Evolutionary conservation across 37 sponge, comb jelly and placozoan genomes (phyloP), one percentile per base, ranked within the genome.

Genomic region (Agelas oroides): DNA sequence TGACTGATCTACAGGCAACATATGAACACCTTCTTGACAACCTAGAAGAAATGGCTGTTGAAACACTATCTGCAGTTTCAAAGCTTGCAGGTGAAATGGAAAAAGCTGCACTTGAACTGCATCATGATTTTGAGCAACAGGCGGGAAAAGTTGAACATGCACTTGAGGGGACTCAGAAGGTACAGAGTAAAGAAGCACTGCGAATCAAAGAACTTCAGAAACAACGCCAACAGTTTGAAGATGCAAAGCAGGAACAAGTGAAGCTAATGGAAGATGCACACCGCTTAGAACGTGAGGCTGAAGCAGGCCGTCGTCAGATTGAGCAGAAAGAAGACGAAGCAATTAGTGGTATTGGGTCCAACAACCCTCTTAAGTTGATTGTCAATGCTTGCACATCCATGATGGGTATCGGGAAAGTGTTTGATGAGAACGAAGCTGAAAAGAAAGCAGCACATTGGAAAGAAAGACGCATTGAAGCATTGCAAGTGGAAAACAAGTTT

Each of bases 31-130:
- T 91, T 2, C 72, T 91, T 2, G 77, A 75, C 60, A 54, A 54
- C 27, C 56, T 85, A 1, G 91, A 91, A 28, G 86, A 91, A 0
- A 59, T 85, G 81, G 91, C 91, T 41, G 30, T 80, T 25, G 86
- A 91, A 0, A 86, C 76, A 13, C 36, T 91, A n/a, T 39, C 77
- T 57, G 24, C 74, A 21, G 63, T 75, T 36, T 53, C 77, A 19
- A 65, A 85, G n/a, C 8, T 84, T 32, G 91, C 91, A 1, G 66
- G 56, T n/a, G 76, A 79, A 1, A 86, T 91, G 86, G 71, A 39
- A 28, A 68, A 39, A 57, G 86, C 91, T n/a, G 91, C 91, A 12
- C 16, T 24, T 0, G 86, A 85, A 2, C 70, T 91, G 5, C 64
- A 75, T 25, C 21, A 53, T 27, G 81, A 80, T 3, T 91, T 91